Conservation (phyloP, 1,140 invertebrate species). For the Melanaphis sacchari region DNA sequence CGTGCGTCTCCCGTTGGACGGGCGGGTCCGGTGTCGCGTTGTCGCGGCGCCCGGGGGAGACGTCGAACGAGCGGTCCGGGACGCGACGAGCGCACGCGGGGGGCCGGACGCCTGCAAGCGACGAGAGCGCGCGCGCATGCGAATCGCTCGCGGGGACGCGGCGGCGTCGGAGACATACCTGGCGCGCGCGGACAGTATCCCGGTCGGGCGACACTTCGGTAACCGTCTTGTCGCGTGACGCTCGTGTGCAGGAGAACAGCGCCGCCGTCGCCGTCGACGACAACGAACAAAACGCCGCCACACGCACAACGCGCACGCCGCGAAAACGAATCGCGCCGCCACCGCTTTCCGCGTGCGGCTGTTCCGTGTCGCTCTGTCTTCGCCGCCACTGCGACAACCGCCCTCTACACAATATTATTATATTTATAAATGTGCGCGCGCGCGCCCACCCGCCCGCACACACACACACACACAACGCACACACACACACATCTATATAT, state of each 20-base stretch:
- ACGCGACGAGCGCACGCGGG: background rate
- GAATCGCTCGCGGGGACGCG: constrained; percentile 22
- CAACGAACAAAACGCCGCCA: background rate
- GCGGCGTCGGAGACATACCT: constrained; percentile 48
- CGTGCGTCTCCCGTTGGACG: background rate
- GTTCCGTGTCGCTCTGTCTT: background rate
- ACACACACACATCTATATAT: background rate
- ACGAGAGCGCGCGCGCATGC: constrained; percentile 41
- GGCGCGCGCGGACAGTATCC: constrained; percentile 52
- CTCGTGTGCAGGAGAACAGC: constrained; percentile 47
- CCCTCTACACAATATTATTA: constrained; percentile 3
- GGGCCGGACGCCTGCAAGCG: background rate
- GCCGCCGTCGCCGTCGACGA: background rate
- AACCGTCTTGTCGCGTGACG: constrained; percentile 52
- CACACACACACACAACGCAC: too few species aligned
- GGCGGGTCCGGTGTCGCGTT: constrained; percentile 27
- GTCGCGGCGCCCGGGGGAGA: constrained; percentile 19
- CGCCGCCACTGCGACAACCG: background rate
- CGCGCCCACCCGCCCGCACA: background rate
- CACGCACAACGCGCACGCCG: background rate
- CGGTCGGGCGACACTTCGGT: constrained; percentile 45
- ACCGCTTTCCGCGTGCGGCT: background rate
- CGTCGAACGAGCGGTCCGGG: background rate
- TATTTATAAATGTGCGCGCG: background rate
- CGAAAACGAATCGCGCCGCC: constrained; percentile 29